Percentiles rank a stretch among this genome's conserved stretches.
These are phyloP conservation scores for Mus musculus DNA, from an alignment of 2,113 vertebrate species.

Conservation along the genomic window GRCm39 chrX:67148001-67148500, in stretches of 20 bases:
- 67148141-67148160: no score
- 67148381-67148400: background rate
- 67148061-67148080: no score
- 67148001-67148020: no score
- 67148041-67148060: no score
- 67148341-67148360: slow-evolving; percentile 39
- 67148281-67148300: slow-evolving; percentile 68
- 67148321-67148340: slow-evolving; percentile 64
- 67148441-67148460: background rate
- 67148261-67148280: slow-evolving; percentile 61
- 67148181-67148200: no score
- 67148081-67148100: no score
- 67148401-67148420: slow-evolving; percentile 26
- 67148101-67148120: no score
- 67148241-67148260: background rate
- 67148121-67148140: no score
- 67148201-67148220: no score
- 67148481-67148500: background rate
- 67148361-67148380: slow-evolving; percentile 54
- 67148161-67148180: no score
- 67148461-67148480: slow-evolving; percentile 11
- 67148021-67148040: no score
- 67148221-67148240: no score
- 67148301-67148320: slow-evolving; percentile 69
- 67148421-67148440: background rate